Evolutionary conservation across 1,140 invertebrate species (phyloP).

Genomic region (Callitettix versicolor): DNA sequence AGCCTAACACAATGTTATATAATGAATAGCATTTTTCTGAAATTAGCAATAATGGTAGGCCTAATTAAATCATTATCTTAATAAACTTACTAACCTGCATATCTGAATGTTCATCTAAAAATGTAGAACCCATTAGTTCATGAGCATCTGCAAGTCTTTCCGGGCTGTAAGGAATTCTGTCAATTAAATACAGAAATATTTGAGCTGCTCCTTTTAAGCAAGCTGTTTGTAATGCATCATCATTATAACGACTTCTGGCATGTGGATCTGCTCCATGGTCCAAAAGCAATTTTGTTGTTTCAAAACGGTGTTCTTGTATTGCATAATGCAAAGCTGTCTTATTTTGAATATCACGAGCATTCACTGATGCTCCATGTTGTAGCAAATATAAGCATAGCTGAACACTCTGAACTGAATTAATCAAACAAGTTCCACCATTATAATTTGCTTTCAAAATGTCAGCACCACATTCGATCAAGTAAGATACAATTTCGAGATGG

Average conservation of each 20-base stretch:
- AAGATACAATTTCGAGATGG: slow-evolving; percentile 61
- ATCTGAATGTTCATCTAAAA: slow-evolving; percentile 72
- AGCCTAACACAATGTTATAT: no score
- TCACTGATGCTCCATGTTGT: slow-evolving; percentile 64
- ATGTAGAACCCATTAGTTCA: slow-evolving; percentile 74
- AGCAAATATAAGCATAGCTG: slow-evolving; percentile 72
- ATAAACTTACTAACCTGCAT: slow-evolving; percentile 35
- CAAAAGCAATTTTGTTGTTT: slow-evolving; percentile 73
- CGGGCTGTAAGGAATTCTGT: slow-evolving; percentile 46
- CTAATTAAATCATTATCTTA: slow-evolving; percentile 9
- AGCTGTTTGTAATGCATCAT: slow-evolving; percentile 83
- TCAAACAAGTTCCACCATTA: slow-evolving; percentile 87
- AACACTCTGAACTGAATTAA: slow-evolving; percentile 83
- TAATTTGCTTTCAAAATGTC: slow-evolving; percentile 79
- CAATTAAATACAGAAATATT: slow-evolving; percentile 67
- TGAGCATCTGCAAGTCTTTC: slow-evolving; percentile 69
- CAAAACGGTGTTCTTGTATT: slow-evolving; percentile 57
- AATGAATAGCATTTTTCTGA: no score
- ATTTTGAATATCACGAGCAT: slow-evolving; percentile 79
- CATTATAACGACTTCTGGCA: slow-evolving; percentile 66
- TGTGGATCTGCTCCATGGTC: slow-evolving; percentile 68
- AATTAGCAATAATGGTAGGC: no score
- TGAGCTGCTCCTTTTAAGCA: slow-evolving; percentile 76
- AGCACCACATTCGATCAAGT: slow-evolving; percentile 71
- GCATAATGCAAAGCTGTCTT: slow-evolving; percentile 91